Evolutionary conservation across 2,888 invertebrate species (phyloP).

Genomic region (Pammene aurita): DNA sequence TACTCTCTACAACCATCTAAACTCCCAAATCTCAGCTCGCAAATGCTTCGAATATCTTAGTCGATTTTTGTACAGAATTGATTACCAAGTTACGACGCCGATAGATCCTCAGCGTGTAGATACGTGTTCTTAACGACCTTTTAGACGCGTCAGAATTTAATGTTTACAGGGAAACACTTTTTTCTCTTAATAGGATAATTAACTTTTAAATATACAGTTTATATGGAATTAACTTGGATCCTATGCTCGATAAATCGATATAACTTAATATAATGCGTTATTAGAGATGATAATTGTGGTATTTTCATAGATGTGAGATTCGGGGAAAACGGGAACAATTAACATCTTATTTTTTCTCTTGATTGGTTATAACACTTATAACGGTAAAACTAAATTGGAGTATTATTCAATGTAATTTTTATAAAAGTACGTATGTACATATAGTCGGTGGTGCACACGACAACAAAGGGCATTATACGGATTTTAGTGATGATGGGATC

Average conservation of each 20-base stretch:
- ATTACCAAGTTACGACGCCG: slow-evolving; percentile 65
- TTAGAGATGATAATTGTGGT: slow-evolving; percentile 32
- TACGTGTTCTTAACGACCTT: slow-evolving; percentile 70
- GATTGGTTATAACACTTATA: slow-evolving; percentile 5
- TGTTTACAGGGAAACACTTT: slow-evolving; percentile 65
- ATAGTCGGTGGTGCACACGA: too few species aligned
- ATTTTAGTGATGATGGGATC: too few species aligned
- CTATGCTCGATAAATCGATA: slow-evolving; percentile 28
- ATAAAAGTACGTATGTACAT: too few species aligned
- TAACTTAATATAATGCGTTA: slow-evolving; percentile 33
- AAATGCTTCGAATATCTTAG: slow-evolving; percentile 70
- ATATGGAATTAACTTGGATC: slow-evolving; percentile 27
- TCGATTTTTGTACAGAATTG: slow-evolving; percentile 69
- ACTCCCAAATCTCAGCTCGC: slow-evolving; percentile 52
- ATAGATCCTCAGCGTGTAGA: slow-evolving; percentile 71
- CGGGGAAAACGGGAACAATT: slow-evolving; percentile 29
- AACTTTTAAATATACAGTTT: slow-evolving; percentile 46
- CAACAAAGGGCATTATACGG: too few species aligned
- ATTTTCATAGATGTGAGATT: slow-evolving; percentile 23
- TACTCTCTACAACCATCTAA: slow-evolving; percentile 52
- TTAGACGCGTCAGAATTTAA: slow-evolving; percentile 66
- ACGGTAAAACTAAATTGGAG: neutral
- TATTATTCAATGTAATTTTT: too few species aligned
- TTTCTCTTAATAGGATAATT: slow-evolving; percentile 73
- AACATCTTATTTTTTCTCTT: slow-evolving; percentile 31